These are phyloP conservation scores for Syngnathus acus DNA, from an alignment of 2,797 vertebrate genomes.

Conservation along the genomic window DNA sequence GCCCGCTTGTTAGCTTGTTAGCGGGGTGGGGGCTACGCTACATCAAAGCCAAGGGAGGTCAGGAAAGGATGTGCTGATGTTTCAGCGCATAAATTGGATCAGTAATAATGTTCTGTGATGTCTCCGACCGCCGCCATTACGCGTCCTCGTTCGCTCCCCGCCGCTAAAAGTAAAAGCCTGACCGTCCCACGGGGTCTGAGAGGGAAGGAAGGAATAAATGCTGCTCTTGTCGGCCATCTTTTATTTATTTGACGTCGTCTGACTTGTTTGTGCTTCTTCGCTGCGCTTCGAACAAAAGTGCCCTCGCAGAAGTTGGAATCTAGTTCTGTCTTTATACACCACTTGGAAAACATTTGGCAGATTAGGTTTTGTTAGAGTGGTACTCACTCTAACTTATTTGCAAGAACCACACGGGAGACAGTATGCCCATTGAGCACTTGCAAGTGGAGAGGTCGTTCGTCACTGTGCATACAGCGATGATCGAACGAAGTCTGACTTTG, in stretches of 20 bases:
- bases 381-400: too few relatives aligned
- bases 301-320: not conserved
- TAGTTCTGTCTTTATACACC: not conserved
- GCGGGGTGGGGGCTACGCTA: not conserved
- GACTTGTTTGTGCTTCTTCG: not conserved
- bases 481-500: too few relatives aligned
- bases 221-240: not conserved
- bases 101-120: not conserved
- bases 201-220: not conserved
- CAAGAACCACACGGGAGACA: too few relatives aligned
- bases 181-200: not conserved
- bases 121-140: not conserved
- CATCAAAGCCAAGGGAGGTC: conserved; percentile 1
- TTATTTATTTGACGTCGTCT: not conserved
- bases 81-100: not conserved
- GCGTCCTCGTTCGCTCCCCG: not conserved
- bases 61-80: not conserved
- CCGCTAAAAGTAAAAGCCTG: not conserved
- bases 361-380: too few relatives aligned
- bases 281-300: not conserved
- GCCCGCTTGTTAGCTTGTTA: not conserved
- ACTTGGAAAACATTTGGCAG: not conserved
- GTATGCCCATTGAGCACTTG: too few relatives aligned
- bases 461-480: too few relatives aligned
- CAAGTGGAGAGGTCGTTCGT: too few relatives aligned